Percentiles rank a stretch among this genome's conserved stretches.
Evolutionary conservation across 2,113 vertebrate genomes (phyloP).

Genomic region (Phoxinus phoxinus): DNA sequence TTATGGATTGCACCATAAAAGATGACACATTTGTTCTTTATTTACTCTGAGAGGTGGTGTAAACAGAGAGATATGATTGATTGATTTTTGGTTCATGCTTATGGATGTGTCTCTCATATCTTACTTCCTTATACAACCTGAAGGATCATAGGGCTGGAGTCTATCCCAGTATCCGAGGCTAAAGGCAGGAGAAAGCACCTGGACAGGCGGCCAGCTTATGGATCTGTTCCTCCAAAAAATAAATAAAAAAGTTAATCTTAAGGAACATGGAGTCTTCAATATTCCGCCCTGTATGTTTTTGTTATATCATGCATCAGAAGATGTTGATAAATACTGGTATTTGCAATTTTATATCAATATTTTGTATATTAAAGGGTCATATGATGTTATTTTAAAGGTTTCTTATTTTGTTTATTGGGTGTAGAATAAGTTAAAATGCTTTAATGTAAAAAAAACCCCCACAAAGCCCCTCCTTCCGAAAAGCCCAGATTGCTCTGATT

Average conservation of each 20-base stretch:
- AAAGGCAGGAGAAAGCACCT: no score
- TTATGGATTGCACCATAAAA: conserved; percentile 7
- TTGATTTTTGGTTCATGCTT: neutral
- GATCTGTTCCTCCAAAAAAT: neutral
- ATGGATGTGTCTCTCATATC: neutral
- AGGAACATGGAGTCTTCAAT: neutral
- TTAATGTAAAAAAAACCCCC: no score
- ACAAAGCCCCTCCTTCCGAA: no score
- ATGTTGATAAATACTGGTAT: neutral
- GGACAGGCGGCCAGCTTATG: neutral
- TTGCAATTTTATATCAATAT: neutral
- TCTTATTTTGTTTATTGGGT: no score
- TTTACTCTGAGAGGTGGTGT: neutral
- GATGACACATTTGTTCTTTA: neutral
- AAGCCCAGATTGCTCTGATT: no score
- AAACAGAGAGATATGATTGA: neutral
- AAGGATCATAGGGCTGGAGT: no score
- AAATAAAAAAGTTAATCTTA: no score
- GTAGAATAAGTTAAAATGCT: no score
- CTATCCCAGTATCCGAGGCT: no score
- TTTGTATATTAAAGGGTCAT: neutral
- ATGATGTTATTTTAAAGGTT: no score
- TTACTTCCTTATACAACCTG: no score
- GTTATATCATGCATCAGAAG: neutral
- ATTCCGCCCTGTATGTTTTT: neutral